Conservation (phyloP, 2,797 vertebrate genomes). For the Lates japonicus region DNA sequence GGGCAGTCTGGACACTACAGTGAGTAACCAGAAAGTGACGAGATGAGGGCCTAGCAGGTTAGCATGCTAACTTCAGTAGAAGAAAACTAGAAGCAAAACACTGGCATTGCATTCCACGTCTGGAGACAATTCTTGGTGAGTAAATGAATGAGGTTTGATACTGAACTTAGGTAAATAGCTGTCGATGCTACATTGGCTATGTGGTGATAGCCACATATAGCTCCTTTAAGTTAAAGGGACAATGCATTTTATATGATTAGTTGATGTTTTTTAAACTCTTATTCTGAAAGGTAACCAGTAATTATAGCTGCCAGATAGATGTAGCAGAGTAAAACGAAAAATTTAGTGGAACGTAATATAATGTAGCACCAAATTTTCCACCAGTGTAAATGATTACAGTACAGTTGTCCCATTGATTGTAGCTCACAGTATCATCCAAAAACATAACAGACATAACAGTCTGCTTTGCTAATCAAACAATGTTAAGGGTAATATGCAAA, state of each 20-base stretch:
- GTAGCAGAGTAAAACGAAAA: not conserved
- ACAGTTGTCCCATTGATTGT: not conserved
- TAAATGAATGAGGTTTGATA: no score
- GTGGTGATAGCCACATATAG: no score
- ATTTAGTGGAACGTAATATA: not conserved
- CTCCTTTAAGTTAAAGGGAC: no score
- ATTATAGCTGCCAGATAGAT: not conserved
- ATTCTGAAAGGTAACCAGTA: not conserved
- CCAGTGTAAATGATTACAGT: not conserved
- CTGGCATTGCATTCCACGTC: no score
- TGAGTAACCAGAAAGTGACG: no score
- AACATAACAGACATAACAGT: not conserved
- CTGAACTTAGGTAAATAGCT: no score
- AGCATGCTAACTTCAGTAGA: no score
- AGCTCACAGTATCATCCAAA: not conserved
- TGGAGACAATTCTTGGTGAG: no score
- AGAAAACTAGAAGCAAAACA: no score
- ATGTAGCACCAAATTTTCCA: not conserved
- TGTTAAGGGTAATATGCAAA: conserved; percentile 26
- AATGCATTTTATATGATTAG: not conserved
- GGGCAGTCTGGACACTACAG: no score
- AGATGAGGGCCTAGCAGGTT: no score
- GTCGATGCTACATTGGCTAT: no score
- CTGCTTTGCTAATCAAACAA: conserved; percentile 34
- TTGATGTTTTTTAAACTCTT: not conserved